Percentiles rank a stretch among this genome's conserved stretches.
Evolutionary conservation across 2,113 vertebrate genomes (phyloP).

Genomic region (Dryoscopus gambensis): DNA sequence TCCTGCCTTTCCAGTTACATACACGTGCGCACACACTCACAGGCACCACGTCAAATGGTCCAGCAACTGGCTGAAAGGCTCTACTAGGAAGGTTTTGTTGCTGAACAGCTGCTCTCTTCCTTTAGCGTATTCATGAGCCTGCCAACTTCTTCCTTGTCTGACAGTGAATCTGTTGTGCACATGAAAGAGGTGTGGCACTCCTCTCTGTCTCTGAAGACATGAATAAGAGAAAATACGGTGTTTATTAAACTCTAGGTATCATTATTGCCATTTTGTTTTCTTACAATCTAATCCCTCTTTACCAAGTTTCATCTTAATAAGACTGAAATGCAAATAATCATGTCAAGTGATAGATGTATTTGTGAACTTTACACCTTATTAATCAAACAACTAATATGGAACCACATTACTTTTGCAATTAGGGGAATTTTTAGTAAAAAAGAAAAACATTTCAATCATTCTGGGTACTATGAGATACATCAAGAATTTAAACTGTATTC

Average conservation of each 20-base stretch:
- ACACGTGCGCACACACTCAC: fast-evolving
- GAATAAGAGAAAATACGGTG: neutral
- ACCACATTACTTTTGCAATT: neutral
- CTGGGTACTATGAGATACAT: neutral
- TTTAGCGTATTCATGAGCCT: conserved; percentile 35
- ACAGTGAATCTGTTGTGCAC: conserved; percentile 42
- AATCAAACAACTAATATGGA: conserved; percentile 7
- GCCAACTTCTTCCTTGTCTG: conserved; percentile 25
- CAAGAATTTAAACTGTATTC: neutral
- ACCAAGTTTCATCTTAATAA: neutral
- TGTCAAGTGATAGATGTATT: conserved; percentile 1
- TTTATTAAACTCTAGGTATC: conserved; percentile 21
- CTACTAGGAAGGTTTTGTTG: conserved; percentile 29
- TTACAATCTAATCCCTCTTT: conserved; percentile 12
- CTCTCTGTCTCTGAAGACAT: neutral
- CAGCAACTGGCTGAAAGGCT: conserved; percentile 28
- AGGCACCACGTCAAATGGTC: neutral
- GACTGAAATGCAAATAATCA: neutral
- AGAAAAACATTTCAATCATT: neutral
- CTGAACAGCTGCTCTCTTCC: conserved; percentile 45
- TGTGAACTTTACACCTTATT: neutral
- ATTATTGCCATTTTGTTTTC: conserved; percentile 9
- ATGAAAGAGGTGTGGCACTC: conserved; percentile 26
- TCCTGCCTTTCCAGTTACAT: neutral
- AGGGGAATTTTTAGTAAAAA: neutral